A percentile compares a stretch with the other conserved stretches of the same genome.
Conservation (phyloP, 2,888 invertebrate genomes). For the Cheilosia vulpina region DNA sequence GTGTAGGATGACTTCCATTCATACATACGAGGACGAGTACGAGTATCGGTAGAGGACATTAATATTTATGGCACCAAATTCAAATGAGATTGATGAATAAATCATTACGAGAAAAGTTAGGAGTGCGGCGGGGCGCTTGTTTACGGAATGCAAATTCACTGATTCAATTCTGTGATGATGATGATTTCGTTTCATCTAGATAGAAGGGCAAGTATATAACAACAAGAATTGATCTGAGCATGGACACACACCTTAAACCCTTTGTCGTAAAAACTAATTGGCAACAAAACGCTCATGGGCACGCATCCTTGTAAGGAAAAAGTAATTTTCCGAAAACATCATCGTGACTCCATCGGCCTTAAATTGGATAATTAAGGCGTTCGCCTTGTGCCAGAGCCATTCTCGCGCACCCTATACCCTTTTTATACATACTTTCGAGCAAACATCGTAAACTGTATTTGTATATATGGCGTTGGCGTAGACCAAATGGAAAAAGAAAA, state of each 20-base stretch:
- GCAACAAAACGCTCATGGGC: constrained; percentile 53
- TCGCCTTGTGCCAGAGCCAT: constrained; percentile 18
- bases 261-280: constrained; percentile 54
- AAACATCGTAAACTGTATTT: constrained; percentile 54
- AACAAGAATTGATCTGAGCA: background rate
- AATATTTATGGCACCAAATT: constrained; percentile 74
- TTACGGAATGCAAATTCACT: constrained; percentile 69
- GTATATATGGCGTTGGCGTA: background rate
- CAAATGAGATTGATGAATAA: constrained; percentile 75
- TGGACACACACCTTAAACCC: constrained; percentile 15
- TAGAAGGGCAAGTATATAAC: constrained; percentile 13
- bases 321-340: constrained; percentile 59
- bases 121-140: constrained; percentile 58
- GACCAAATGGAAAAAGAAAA: background rate
- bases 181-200: constrained; percentile 59
- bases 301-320: constrained; percentile 30
- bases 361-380: constrained; percentile 70
- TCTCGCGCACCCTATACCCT: constrained; percentile 24
- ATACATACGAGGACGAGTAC: constrained; percentile 27
- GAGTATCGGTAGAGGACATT: constrained; percentile 58
- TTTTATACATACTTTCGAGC: constrained; percentile 57
- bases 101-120: constrained; percentile 52
- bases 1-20: constrained; percentile 54
- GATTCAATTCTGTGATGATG: constrained; percentile 66
- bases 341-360: constrained; percentile 62